Base-by-base conservation (phyloP, 2,113 vertebrate species). In the Equus przewalskii region DNA sequence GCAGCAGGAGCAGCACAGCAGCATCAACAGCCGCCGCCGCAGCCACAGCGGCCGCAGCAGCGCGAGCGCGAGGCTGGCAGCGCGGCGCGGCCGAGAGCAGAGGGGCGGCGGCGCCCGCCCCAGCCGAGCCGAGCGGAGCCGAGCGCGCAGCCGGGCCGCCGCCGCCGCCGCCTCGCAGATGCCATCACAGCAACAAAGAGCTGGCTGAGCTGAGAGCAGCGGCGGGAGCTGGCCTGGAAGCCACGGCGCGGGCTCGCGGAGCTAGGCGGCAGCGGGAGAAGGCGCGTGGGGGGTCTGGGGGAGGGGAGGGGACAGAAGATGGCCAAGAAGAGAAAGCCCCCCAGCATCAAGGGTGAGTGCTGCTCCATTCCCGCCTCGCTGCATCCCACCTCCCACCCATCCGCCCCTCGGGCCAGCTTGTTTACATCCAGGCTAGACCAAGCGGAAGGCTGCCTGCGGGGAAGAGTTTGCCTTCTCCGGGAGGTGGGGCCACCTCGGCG, bases 111-210 rank as follows among this genome's bases (percentile, higher is more conserved):
- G 97, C 82, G 91, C 92, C 75, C 41, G 76, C 97, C 69, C 51
- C 72, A 80, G 44, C 82, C 15, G 44, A 95, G 91, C 92, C 30
- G 75, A 89, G 95, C 83, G 4, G 79, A 94, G 95, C 96, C n/a
- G 33, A 84, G 75, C 73, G 90, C 41, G 84, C 91, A 92, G 78
- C 83, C 84, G 4, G 86, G 84, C 64, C 22, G 69, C 81, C 9
- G 49, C 93, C 15, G 72, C 91, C 24, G 85, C 95, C 24, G 97
- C 97, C 95, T 98, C 97, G 96, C 98, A 64, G 94, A 99, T 99
- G 99, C 98, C 98, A 97, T 97, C 98, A 56, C 98, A 92, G 98
- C 98, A 98, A 99, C 98, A 98, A 98, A 98, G 98, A 95, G 98
- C 97, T 97, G 80, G 96, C 97, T 98, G 98, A 99, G 97, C 97